These are phyloP conservation scores for Drosophila simulans DNA, from an alignment of 1,140 invertebrate species.

Conservation along the genomic window DNA sequence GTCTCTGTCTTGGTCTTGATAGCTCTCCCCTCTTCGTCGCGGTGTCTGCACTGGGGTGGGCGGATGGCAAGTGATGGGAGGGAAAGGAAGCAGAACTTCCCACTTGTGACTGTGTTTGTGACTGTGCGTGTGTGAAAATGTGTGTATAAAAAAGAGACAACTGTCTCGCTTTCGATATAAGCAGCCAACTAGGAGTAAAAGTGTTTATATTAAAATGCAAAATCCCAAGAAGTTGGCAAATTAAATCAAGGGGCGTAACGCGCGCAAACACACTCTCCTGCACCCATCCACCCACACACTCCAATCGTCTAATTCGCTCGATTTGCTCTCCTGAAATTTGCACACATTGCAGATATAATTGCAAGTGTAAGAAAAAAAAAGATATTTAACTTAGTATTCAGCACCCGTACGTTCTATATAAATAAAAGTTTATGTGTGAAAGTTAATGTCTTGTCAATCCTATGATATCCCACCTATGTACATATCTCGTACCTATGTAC, in stretches of 20 bases:
- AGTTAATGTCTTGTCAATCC: background rate
- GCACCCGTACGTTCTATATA: background rate
- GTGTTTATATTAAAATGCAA: slow-evolving; percentile 80
- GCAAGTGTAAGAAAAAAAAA: no score
- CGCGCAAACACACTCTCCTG: slow-evolving; percentile 4
- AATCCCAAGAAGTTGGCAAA: slow-evolving; percentile 69
- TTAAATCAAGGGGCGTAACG: slow-evolving; percentile 60
- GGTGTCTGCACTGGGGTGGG: background rate
- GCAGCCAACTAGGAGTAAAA: slow-evolving; percentile 60
- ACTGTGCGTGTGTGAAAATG: slow-evolving; percentile 11
- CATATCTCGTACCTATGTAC: background rate
- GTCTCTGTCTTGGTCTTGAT: slow-evolving; percentile 14
- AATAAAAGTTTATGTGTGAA: background rate
- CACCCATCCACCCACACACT: slow-evolving; percentile 1
- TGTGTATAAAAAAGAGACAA: slow-evolving; percentile 73
- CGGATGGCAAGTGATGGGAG: slow-evolving; percentile 11
- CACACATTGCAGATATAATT: background rate
- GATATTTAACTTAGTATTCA: background rate
- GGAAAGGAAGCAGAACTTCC: slow-evolving; percentile 1
- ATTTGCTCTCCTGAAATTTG: background rate
- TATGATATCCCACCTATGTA: background rate
- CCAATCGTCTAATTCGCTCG: slow-evolving; percentile 6
- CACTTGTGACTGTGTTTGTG: slow-evolving; percentile 12
- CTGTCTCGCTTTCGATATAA: slow-evolving; percentile 61
- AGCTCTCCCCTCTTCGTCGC: slow-evolving; percentile 15